Conservation (phyloP, 2,888 invertebrate species). For the Dexiosoma caninum region DNA sequence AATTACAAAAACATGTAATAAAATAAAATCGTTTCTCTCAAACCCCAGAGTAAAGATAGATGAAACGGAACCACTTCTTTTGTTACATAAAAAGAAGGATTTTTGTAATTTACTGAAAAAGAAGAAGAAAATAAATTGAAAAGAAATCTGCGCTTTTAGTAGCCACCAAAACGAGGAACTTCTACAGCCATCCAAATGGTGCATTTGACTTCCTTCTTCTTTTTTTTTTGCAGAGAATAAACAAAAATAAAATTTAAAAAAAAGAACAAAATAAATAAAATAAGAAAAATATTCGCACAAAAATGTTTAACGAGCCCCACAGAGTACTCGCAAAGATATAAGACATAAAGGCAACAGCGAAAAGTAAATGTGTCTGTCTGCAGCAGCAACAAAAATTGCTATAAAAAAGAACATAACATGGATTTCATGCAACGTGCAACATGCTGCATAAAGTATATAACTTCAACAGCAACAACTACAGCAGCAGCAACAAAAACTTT, state of each 20-base stretch:
- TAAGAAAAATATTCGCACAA: conserved; percentile 67
- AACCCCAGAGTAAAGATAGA: conserved; percentile 70
- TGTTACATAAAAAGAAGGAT: conserved; percentile 43
- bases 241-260: conserved; percentile 51
- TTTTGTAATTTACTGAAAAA: conserved; percentile 1
- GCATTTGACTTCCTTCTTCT: not conserved
- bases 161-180: conserved; percentile 34
- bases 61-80: conserved; percentile 72
- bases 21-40: not conserved
- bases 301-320: conserved; percentile 74
- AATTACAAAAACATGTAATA: not conserved
- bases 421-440: conserved; percentile 73
- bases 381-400: conserved; percentile 62
- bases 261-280: conserved; percentile 57
- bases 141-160: conserved; percentile 30
- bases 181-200: conserved; percentile 39
- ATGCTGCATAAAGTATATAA: conserved; percentile 65
- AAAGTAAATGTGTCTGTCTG: conserved; percentile 30
- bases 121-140: no score
- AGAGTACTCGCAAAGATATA: conserved; percentile 72
- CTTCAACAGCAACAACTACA: conserved; percentile 52
- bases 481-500: conserved; percentile 12
- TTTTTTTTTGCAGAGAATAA: conserved; percentile 21
- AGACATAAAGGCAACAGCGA: conserved; percentile 39
- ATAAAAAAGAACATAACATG: conserved; percentile 71